These are phyloP conservation scores for Hydrophis major DNA, from an alignment of 2,797 vertebrate genomes.

Conservation along the genomic window DNA sequence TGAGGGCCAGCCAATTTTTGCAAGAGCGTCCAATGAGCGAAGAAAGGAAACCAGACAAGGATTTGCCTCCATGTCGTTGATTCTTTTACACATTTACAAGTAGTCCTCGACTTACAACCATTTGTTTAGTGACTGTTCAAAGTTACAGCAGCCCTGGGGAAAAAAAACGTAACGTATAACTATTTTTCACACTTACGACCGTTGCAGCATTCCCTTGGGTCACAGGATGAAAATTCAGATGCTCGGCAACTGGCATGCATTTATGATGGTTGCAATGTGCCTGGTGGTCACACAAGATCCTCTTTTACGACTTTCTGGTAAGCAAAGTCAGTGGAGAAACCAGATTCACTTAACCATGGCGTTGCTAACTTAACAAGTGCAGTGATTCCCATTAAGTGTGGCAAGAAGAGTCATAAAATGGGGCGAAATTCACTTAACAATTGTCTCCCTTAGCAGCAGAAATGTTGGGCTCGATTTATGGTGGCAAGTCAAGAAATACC, in stretches of 20 bases:
- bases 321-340: neutral
- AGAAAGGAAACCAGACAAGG: neutral
- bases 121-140: neutral
- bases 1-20: neutral
- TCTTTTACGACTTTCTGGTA: neutral
- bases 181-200: neutral
- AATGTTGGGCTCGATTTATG: no score
- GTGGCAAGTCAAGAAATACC: neutral
- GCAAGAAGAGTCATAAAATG: neutral
- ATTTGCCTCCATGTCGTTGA: neutral
- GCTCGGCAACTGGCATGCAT: neutral
- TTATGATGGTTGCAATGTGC: no score
- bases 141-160: neutral
- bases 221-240: neutral
- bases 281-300: no score
- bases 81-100: neutral
- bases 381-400: neutral
- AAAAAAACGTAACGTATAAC: neutral
- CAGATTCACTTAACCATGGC: neutral
- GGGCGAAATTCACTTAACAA: no score
- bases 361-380: neutral
- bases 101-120: neutral
- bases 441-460: no score
- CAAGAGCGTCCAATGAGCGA: neutral
- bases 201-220: neutral